A percentile compares a stretch with the other conserved stretches of the same genome.
These are phyloP conservation scores for Platycnemis pennipes DNA, from an alignment of 2,888 invertebrate genomes.

Conservation along the genomic window DNA sequence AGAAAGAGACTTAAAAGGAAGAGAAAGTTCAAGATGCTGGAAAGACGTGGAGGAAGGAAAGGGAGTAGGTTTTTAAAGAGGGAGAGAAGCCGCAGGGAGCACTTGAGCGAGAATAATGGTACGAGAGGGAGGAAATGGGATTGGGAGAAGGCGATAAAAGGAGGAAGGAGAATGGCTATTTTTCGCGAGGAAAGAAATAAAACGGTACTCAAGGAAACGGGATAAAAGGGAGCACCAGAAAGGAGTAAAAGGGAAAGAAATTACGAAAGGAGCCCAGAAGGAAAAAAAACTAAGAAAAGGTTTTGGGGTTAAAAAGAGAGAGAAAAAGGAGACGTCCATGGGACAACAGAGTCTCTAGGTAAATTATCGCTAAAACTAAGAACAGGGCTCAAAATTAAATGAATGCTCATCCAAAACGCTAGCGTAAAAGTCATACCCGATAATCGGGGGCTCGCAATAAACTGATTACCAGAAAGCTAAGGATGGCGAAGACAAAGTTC, in stretches of 20 bases:
- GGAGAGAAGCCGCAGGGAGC: neutral
- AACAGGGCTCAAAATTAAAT: neutral
- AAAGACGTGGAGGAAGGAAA: neutral
- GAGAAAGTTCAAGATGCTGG: neutral
- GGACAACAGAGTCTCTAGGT: neutral
- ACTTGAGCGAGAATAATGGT: neutral
- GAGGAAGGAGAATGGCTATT: neutral
- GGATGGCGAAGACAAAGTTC: neutral
- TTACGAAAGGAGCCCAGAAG: neutral
- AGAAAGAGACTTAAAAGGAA: neutral
- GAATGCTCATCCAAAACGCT: neutral
- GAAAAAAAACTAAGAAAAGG: neutral
- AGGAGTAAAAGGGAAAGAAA: neutral
- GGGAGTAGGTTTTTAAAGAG: neutral
- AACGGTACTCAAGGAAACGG: neutral
- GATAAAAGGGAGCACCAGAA: neutral
- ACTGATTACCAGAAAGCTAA: neutral
- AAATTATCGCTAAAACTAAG: neutral
- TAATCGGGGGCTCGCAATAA: neutral
- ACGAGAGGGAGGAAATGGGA: neutral
- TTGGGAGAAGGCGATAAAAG: conserved; percentile 19
- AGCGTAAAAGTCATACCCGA: neutral
- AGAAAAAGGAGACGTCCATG: neutral
- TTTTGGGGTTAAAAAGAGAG: neutral
- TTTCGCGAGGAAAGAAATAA: conserved; percentile 1